phyloP scores from a whole-genome alignment of 1,140 invertebrate genomes.

The Calliopsis andreniformis region DNA sequence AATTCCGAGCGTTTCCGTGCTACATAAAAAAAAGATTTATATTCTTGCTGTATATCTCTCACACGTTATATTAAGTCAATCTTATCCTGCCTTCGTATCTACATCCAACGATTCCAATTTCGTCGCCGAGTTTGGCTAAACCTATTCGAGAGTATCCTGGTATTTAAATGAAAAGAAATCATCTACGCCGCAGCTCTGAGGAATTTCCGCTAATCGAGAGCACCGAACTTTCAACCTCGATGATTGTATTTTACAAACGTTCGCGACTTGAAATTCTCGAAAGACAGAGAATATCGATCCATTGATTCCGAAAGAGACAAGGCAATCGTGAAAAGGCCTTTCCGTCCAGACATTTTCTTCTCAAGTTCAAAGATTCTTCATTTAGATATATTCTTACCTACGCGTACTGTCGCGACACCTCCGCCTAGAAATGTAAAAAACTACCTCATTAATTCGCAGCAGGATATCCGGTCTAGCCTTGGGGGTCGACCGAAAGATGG shows the following conservation, averaged over 20 bases:
- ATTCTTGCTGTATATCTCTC: conserved; percentile 9
- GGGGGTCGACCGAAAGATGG: conserved; percentile 3
- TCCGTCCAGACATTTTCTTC: not conserved
- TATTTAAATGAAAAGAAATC: conserved; percentile 25
- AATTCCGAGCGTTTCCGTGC: conserved; percentile 5
- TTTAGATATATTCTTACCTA: too few relatives aligned
- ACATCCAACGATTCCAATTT: conserved; percentile 35
- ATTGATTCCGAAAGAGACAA: not conserved
- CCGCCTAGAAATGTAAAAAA: conserved; percentile 7
- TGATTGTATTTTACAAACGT: too few relatives aligned
- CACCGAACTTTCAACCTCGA: not conserved
- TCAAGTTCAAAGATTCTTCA: conserved; percentile 9
- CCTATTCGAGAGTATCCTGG: conserved; percentile 1
- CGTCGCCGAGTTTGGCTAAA: conserved; percentile 13
- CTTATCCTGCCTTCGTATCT: not conserved
- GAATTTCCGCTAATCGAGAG: not conserved
- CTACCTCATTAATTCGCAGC: conserved; percentile 56
- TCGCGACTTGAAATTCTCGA: not conserved
- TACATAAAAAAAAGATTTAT: conserved; percentile 45
- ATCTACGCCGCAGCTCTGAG: not conserved
- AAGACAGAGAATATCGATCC: not conserved
- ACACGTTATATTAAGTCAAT: conserved; percentile 19
- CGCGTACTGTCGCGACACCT: conserved; percentile 18
- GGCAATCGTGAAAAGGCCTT: not conserved
- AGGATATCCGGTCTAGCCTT: conserved; percentile 30